A percentile compares a stretch with the other conserved stretches of the same genome.
phyloP scores from a whole-genome alignment of 1,140 invertebrate genomes.

The Lordiphosa mommai region DNA sequence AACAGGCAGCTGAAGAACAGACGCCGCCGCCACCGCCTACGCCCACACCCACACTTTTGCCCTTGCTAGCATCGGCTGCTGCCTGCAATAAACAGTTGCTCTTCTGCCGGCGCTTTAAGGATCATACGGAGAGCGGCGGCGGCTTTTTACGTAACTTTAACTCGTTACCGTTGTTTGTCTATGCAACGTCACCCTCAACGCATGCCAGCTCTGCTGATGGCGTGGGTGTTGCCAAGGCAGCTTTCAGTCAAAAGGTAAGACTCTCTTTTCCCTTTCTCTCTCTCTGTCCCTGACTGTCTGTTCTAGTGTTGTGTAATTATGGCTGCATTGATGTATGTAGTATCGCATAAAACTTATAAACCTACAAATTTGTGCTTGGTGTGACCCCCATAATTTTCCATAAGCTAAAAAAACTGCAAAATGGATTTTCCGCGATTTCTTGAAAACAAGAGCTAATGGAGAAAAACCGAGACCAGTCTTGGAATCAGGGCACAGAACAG shows the following conservation, averaged over 20 bases:
- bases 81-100: constrained; percentile 70
- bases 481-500: no score
- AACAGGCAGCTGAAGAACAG: not conserved
- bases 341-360: no score
- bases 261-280: constrained; percentile 1
- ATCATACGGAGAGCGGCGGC: constrained; percentile 20
- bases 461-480: no score
- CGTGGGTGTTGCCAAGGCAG: constrained; percentile 72
- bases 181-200: constrained; percentile 68
- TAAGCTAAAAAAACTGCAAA: no score
- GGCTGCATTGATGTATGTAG: no score
- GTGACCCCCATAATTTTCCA: no score
- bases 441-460: no score
- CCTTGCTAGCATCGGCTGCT: constrained; percentile 51
- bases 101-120: constrained; percentile 74
- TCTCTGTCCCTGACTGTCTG: constrained; percentile 21
- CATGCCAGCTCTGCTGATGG: constrained; percentile 69
- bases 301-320: constrained; percentile 55
- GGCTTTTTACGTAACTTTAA: constrained; percentile 71
- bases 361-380: no score
- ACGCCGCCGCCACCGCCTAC: constrained; percentile 9
- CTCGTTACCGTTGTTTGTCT: constrained; percentile 70
- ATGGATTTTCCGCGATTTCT: no score
- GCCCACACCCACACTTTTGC: constrained; percentile 48
- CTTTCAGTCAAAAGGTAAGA: constrained; percentile 65